Evolutionary conservation across 2,888 invertebrate species (phyloP), one percentile per base, ranked within the genome.

Genomic region (Ptychoptera albimana): DNA sequence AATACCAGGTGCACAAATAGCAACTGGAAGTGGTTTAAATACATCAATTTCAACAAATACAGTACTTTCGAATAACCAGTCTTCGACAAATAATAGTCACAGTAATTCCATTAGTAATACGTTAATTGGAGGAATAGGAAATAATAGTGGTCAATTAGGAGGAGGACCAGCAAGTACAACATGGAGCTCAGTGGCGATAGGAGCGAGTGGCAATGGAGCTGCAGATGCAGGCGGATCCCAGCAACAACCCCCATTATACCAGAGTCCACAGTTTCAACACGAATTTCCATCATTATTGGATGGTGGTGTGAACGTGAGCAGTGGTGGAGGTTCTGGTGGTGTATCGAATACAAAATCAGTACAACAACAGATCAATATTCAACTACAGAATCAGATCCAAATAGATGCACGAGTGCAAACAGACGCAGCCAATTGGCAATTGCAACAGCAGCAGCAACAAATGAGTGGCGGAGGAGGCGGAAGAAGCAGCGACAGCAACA

Each of bases 251-350:
- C 76, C 75, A 34, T 71, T 82, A 49, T 81, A 82, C 56, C 82
- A 88, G 65, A 86, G 81, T 66, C 78, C 87, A 55, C 85, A 85
- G 68, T 92, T 91, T 73, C 89, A 89, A 70, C 88, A 91, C 79
- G 94, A 94, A 72, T 94, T 94, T 73, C 94, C 94, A 60, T 87
- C 86, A 61, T 64, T 76, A 56, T 74, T 74, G 62, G 74, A 74
- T 54, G 68, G 74, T 57, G 72, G 70, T 48, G 47, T 49, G 48
- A 45, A 45, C 38, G 40, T 12, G 14, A 31, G 15, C 15, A 39
- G 34, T 43, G 45, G 38, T 36, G 39, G 44, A 29, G 45, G 43
- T 14, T 30, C 30, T 14, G 43, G 37, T 30, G 39, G 39, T 37
- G 42, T 36, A 43, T 41, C 43, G 15, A 45, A 40, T 14, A 32